Percentiles rank a stretch among this genome's conserved stretches.
Evolutionary conservation across 2,888 invertebrate genomes (phyloP).

Genomic region (Phania funesta): DNA sequence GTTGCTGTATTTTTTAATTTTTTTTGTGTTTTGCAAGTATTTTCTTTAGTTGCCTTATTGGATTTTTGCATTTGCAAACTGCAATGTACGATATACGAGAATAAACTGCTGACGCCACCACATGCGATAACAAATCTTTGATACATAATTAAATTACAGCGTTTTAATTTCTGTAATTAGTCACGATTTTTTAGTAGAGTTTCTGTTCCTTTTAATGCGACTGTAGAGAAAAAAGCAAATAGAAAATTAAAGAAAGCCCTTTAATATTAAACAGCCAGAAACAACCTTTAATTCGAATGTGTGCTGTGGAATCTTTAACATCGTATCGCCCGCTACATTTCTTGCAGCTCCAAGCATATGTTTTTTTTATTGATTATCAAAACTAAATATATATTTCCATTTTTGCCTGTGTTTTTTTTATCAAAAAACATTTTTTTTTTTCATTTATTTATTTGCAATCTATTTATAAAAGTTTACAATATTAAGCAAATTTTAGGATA

Average conservation of each 20-base stretch:
- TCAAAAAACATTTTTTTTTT: no score
- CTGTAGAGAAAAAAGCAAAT: slow-evolving; percentile 53
- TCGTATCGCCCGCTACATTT: no score
- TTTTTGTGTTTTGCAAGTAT: slow-evolving; percentile 36
- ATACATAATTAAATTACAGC: slow-evolving; percentile 81
- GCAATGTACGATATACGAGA: slow-evolving; percentile 43
- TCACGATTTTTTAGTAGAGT: slow-evolving; percentile 77
- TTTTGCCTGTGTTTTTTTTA: no score
- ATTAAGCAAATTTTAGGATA: no score
- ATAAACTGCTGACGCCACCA: slow-evolving; percentile 70
- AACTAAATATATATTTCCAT: no score
- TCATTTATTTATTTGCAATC: no score
- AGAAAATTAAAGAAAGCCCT: slow-evolving; percentile 35
- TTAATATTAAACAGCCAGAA: neutral
- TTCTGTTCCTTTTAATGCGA: slow-evolving; percentile 47
- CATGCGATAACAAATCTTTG: slow-evolving; percentile 78
- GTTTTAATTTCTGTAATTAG: slow-evolving; percentile 81
- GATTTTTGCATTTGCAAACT: slow-evolving; percentile 59
- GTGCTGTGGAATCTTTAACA: neutral
- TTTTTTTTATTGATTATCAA: no score
- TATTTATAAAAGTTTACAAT: no score
- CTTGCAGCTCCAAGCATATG: no score
- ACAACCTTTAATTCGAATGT: neutral
- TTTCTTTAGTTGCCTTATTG: slow-evolving; percentile 50
- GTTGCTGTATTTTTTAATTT: slow-evolving; percentile 22